Conservation (phyloP, 2,888 invertebrate species). For the Caradrina kadenii region DNA sequence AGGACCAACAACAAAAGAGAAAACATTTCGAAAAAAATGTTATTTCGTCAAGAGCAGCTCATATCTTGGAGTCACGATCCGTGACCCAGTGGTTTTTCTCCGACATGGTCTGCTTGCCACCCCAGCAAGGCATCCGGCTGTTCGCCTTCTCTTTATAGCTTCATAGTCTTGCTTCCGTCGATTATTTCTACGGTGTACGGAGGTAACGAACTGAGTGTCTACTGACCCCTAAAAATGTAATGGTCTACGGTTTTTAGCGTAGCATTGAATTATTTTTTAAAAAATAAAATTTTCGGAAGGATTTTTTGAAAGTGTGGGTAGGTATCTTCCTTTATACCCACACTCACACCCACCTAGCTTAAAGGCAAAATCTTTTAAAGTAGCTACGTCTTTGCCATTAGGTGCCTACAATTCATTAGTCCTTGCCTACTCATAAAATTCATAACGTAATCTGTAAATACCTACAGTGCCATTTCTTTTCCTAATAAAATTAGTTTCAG, state of each 20-base stretch:
- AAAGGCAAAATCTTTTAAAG: too few relatives aligned
- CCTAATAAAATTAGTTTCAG: too few relatives aligned
- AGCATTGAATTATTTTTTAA: conserved; percentile 29
- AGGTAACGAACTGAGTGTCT: conserved; percentile 77
- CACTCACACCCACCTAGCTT: too few relatives aligned
- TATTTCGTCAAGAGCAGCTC: conserved; percentile 45
- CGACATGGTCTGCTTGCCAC: conserved; percentile 83
- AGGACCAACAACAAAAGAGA: conserved; percentile 1
- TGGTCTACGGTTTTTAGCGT: conserved; percentile 41
- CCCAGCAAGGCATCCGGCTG: conserved; percentile 74
- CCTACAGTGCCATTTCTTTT: too few relatives aligned
- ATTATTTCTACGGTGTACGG: conserved; percentile 74
- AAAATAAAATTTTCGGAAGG: neutral
- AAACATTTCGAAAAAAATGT: conserved; percentile 14
- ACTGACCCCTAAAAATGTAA: conserved; percentile 77
- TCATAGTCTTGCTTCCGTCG: conserved; percentile 76
- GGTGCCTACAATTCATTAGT: too few relatives aligned
- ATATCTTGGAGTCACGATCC: conserved; percentile 52
- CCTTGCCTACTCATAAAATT: too few relatives aligned
- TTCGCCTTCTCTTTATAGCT: conserved; percentile 72
- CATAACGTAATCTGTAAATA: neutral
- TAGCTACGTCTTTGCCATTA: too few relatives aligned
- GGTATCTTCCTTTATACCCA: neutral
- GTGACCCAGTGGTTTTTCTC: conserved; percentile 65
- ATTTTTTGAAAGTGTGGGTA: too few relatives aligned